A percentile compares a stretch with the other conserved stretches of the same genome.
These are phyloP conservation scores for Drosophila gaucha DNA, from an alignment of 2,888 invertebrate genomes.

Conservation along the genomic window DNA sequence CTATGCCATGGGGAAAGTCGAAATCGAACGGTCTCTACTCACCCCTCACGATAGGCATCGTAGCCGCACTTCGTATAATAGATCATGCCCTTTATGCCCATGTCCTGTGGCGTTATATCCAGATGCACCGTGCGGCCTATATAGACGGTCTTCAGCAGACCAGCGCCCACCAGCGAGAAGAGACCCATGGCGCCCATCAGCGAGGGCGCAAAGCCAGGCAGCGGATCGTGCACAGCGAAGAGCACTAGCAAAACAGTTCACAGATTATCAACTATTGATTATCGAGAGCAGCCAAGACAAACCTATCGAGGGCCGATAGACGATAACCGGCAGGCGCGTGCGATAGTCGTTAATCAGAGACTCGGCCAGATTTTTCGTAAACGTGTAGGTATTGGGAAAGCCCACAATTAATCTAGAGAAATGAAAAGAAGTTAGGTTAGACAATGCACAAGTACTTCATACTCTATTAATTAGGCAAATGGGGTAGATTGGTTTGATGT, in stretches of 20 bases:
- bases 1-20: not conserved
- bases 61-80: conserved; percentile 48
- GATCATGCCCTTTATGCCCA: conserved; percentile 67
- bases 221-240: conserved; percentile 68
- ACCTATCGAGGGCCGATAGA: conserved; percentile 95
- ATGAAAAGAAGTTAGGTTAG: not conserved
- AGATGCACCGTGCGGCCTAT: conserved; percentile 41
- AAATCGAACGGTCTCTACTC: not conserved
- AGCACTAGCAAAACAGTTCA: conserved; percentile 52
- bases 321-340: conserved; percentile 89
- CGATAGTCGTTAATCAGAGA: conserved; percentile 89
- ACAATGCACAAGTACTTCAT: too few relatives aligned
- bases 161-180: conserved; percentile 69
- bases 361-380: conserved; percentile 95
- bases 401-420: conserved; percentile 68
- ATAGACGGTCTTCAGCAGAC: conserved; percentile 70
- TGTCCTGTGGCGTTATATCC: conserved; percentile 75
- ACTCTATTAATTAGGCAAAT: not conserved
- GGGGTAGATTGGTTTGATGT: not conserved
- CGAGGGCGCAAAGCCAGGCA: conserved; percentile 74
- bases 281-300: not conserved
- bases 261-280: not conserved
- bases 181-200: conserved; percentile 76
- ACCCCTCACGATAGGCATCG: conserved; percentile 57
- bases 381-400: conserved; percentile 95